phyloP scores from a whole-genome alignment of 2,113 vertebrate genomes.

The Brachirus orientalis region DNA sequence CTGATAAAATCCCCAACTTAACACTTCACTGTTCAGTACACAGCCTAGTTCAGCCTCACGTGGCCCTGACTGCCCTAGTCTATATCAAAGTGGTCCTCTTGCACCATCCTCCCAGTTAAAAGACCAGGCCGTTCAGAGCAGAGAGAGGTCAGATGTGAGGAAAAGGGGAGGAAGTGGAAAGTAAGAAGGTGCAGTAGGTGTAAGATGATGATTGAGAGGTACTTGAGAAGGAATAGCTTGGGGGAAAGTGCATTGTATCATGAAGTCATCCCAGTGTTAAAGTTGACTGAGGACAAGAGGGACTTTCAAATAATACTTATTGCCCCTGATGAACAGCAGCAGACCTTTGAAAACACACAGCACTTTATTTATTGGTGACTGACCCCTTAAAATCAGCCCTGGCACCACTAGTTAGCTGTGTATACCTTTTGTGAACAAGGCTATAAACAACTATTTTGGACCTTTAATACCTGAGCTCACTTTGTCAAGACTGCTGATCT shows the following conservation, averaged over 20 bases:
- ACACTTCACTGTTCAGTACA: constrained; percentile 33
- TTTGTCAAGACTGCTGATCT: constrained; percentile 47
- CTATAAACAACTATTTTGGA: constrained; percentile 44
- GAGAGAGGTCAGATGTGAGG: constrained; percentile 50
- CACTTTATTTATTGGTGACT: constrained; percentile 47
- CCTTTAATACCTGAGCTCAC: constrained; percentile 55
- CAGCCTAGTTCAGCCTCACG: constrained; percentile 54
- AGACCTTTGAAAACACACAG: constrained; percentile 47
- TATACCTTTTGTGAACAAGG: constrained; percentile 56
- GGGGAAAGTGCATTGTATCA: constrained; percentile 25
- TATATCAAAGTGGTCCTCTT: constrained; percentile 54
- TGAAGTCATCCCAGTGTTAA: constrained; percentile 47
- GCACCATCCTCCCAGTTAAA: constrained; percentile 45
- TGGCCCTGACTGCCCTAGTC: constrained; percentile 45
- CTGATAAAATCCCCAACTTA: constrained; percentile 71
- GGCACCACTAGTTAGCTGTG: constrained; percentile 50
- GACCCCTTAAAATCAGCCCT: constrained; percentile 56
- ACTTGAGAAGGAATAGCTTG: constrained; percentile 25
- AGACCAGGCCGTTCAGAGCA: constrained; percentile 29
- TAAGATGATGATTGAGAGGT: constrained; percentile 48
- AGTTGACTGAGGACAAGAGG: constrained; percentile 55
- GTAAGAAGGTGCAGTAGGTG: constrained; percentile 17
- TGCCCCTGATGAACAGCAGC: constrained; percentile 26
- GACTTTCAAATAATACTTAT: constrained; percentile 36
- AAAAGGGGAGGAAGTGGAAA: constrained; percentile 16